Percentiles rank a stretch among this genome's conserved stretches.
Conservation (phyloP, 2,888 invertebrate genomes). For the Tipula confusa region DNA sequence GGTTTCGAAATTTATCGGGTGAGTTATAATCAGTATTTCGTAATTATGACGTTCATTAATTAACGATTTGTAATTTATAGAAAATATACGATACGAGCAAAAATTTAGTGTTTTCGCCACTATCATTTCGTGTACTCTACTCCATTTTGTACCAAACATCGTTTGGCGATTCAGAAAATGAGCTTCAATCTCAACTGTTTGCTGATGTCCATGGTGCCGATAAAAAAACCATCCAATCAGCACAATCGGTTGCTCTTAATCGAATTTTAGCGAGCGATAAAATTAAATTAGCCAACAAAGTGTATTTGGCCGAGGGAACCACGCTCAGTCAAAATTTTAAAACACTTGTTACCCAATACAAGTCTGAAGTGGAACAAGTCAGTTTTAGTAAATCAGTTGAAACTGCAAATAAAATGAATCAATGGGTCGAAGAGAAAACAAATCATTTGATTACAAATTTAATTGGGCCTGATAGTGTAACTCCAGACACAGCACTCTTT, state of each 20-base stretch:
- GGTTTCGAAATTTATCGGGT: too few species aligned
- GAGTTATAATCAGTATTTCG: too few species aligned
- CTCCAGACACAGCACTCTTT: not conserved
- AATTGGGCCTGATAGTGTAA: not conserved
- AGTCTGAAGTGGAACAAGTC: constrained; percentile 20
- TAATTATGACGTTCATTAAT: too few species aligned
- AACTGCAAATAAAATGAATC: not conserved
- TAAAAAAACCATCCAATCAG: not conserved
- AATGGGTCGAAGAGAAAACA: constrained; percentile 25
- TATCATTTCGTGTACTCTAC: not conserved
- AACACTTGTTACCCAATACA: not conserved
- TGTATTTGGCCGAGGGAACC: not conserved
- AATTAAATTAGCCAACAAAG: not conserved
- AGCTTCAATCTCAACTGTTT: not conserved
- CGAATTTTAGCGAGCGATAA: not conserved
- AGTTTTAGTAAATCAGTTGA: not conserved
- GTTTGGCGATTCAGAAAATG: not conserved
- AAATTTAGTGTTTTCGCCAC: not conserved
- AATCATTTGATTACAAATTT: constrained; percentile 26
- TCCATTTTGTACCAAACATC: not conserved
- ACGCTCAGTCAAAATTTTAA: not conserved
- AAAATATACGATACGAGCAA: not conserved
- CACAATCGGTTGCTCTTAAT: not conserved
- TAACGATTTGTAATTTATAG: not conserved
- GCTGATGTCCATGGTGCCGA: not conserved